A percentile compares a stretch with the other conserved stretches of the same genome.
phyloP scores from a whole-genome alignment of 2,888 invertebrate genomes.

The Caenorhabditis plicata region DNA sequence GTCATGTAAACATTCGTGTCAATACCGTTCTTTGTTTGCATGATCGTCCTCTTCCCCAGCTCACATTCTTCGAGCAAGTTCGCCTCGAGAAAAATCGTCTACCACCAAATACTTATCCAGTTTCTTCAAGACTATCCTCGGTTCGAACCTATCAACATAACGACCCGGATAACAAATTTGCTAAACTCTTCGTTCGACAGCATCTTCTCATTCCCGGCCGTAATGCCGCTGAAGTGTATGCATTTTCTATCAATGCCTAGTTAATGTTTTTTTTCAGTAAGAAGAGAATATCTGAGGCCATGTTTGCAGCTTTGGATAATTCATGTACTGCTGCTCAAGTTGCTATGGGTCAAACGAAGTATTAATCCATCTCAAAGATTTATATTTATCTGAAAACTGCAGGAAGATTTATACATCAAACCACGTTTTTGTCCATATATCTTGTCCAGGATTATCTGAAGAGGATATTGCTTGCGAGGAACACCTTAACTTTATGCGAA shows the following conservation, averaged over 20 bases:
- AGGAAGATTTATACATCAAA: slow-evolving; percentile 27
- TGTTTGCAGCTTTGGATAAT: slow-evolving; percentile 23
- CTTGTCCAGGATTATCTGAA: slow-evolving; percentile 22
- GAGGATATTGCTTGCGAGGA: slow-evolving; percentile 25
- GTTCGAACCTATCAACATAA: slow-evolving; percentile 44
- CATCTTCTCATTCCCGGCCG: slow-evolving; percentile 24
- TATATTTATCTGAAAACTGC: no score
- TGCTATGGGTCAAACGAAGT: slow-evolving; percentile 20
- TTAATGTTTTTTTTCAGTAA: slow-evolving; percentile 9
- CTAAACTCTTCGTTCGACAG: slow-evolving; percentile 44
- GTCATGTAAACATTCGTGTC: slow-evolving; percentile 12
- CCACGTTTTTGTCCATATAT: slow-evolving; percentile 25
- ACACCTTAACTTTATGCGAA: slow-evolving; percentile 31
- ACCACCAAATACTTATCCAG: slow-evolving; percentile 36
- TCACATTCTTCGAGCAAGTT: slow-evolving; percentile 29
- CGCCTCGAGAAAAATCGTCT: slow-evolving; percentile 59
- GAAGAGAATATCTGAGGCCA: slow-evolving; percentile 5
- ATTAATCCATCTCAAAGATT: no score
- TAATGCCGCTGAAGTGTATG: slow-evolving; percentile 26
- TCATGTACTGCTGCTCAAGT: slow-evolving; percentile 33
- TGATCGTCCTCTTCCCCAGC: slow-evolving; percentile 25
- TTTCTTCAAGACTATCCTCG: slow-evolving; percentile 39
- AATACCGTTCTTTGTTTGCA: slow-evolving; percentile 29
- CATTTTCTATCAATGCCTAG: neutral
- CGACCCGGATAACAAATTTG: slow-evolving; percentile 37